A percentile compares a stretch with the other conserved stretches of the same genome.
phyloP scores from a whole-genome alignment of 2,888 invertebrate species.

The Microchrysa polita region DNA sequence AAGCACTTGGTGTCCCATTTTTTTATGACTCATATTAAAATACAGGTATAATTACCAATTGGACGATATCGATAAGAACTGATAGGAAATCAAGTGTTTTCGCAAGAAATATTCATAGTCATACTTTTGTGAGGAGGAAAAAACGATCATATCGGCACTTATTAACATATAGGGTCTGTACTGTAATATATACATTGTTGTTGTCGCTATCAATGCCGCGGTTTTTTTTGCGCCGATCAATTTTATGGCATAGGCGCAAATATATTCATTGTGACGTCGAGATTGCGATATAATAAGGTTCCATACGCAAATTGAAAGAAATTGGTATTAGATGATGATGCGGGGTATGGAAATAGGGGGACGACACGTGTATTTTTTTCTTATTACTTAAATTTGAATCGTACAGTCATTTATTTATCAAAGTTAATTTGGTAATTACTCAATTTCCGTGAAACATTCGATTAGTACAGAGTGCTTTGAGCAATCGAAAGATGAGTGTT shows the following conservation, averaged over 20 bases:
- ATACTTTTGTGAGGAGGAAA: too few species aligned
- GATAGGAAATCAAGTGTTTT: background rate
- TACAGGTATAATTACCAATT: constrained; percentile 6
- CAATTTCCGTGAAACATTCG: constrained; percentile 30
- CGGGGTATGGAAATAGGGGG: background rate
- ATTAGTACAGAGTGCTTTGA: constrained; percentile 20
- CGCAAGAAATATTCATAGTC: too few species aligned
- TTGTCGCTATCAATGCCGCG: background rate
- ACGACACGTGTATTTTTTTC: background rate
- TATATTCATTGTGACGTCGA: constrained; percentile 2
- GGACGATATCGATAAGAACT: background rate
- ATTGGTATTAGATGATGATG: background rate
- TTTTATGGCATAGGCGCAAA: background rate
- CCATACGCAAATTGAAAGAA: background rate
- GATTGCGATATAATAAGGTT: too few species aligned
- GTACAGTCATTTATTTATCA: constrained; percentile 28
- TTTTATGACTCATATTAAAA: constrained; percentile 19
- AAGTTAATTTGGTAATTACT: constrained; percentile 24
- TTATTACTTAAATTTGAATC: background rate
- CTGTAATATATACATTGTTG: constrained; percentile 3
- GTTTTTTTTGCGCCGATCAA: background rate
- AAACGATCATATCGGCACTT: background rate
- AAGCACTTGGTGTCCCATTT: background rate
- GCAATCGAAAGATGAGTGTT: constrained; percentile 14
- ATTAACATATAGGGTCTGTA: background rate